Evolutionary conservation across 2,797 vertebrate species (phyloP).

Genomic region (Trematomus bernacchii): DNA sequence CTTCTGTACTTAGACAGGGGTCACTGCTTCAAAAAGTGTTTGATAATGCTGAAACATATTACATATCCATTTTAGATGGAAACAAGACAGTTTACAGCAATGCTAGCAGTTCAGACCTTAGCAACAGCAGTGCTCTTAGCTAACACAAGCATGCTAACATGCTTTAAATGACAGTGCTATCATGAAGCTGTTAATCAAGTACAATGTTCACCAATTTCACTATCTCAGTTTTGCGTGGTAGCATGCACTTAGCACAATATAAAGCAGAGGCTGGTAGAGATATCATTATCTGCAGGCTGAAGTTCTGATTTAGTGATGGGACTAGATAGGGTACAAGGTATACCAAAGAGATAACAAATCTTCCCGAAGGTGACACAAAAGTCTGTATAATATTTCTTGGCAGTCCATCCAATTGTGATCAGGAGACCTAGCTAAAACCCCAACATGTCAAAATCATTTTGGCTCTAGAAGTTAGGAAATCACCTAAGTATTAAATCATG

Average conservation of each 20-base stretch:
- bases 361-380: neutral
- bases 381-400: neutral
- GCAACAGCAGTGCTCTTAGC: neutral
- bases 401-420: neutral
- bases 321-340: neutral
- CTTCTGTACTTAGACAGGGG: conserved; percentile 15
- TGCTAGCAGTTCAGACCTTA: neutral
- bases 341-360: neutral
- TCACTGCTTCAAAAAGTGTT: neutral
- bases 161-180: neutral
- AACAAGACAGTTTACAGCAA: neutral
- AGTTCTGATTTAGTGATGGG: neutral
- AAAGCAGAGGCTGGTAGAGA: neutral
- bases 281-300: neutral
- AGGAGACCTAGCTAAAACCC: neutral
- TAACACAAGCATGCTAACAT: neutral
- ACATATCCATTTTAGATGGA: neutral
- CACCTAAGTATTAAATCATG: neutral
- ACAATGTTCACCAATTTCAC: neutral
- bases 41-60: conserved; percentile 1
- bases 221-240: neutral
- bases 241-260: neutral
- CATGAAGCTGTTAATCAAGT: neutral
- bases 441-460: neutral
- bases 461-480: no score